phyloP scores from a whole-genome alignment of 2,113 vertebrate species.

The Crotalus tigris region DNA sequence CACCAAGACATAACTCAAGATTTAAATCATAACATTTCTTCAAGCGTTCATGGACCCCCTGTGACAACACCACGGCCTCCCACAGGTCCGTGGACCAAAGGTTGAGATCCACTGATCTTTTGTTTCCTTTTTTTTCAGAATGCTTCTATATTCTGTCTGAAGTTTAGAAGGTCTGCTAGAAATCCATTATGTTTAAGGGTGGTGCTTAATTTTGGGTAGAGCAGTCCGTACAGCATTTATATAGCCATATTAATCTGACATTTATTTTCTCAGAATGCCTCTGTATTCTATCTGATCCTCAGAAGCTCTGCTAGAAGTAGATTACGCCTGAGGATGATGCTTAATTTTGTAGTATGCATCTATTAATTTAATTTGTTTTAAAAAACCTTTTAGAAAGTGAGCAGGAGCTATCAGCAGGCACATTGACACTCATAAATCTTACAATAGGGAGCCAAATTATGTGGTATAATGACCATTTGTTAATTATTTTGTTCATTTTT shows the following conservation, averaged over 20 bases:
- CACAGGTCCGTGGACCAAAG: neutral
- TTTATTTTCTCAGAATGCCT: too few species aligned
- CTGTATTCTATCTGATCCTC: too few species aligned
- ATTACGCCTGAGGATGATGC: too few species aligned
- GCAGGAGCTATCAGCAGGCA: neutral
- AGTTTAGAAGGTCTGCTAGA: neutral
- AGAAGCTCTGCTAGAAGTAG: too few species aligned
- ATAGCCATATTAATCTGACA: too few species aligned
- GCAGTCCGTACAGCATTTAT: too few species aligned
- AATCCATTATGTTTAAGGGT: neutral
- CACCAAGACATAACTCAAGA: neutral
- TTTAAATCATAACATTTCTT: neutral
- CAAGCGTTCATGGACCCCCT: neutral
- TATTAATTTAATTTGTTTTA: neutral
- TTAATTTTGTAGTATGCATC: neutral
- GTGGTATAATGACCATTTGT: neutral
- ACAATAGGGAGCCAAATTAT: neutral
- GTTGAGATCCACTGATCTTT: neutral
- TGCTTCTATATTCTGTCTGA: neutral
- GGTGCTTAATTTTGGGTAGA: neutral
- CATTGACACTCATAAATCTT: neutral
- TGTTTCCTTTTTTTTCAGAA: neutral
- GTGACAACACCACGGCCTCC: neutral
- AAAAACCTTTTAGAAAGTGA: neutral
- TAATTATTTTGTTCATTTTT: constrained; percentile 18